Conservation (phyloP, 2,888 invertebrate genomes). For the Nebria salina region DNA sequence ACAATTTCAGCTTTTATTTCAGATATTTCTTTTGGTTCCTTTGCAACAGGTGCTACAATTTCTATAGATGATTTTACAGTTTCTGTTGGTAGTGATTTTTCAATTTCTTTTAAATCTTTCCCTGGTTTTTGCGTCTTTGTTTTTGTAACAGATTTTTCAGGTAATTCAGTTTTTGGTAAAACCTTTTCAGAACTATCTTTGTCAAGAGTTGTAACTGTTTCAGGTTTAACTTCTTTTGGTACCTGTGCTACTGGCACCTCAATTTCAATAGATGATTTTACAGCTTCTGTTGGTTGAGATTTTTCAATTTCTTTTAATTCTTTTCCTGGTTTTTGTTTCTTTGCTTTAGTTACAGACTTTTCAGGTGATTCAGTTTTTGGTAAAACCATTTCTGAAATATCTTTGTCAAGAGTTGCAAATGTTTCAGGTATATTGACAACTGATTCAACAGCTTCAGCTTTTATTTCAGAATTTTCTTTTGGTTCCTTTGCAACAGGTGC, state of each 20-base stretch:
- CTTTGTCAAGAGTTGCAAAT: not conserved
- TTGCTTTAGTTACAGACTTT: not conserved
- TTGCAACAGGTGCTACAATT: conserved; percentile 1
- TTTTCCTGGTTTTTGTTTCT: conserved; percentile 59
- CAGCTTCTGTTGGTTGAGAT: not conserved
- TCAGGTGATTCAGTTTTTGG: not conserved
- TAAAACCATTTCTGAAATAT: too few species aligned
- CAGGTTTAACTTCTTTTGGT: not conserved
- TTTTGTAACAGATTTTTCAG: not conserved
- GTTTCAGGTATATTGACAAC: too few species aligned
- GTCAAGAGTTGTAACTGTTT: not conserved
- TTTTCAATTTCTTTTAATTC: conserved; percentile 3
- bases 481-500: too few species aligned
- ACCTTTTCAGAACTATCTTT: too few species aligned
- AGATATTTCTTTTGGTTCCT: conserved; percentile 8
- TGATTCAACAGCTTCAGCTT: not conserved
- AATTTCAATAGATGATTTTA: not conserved
- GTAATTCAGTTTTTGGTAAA: too few species aligned
- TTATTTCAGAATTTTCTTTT: not conserved
- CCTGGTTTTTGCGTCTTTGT: conserved; percentile 59
- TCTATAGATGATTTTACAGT: not conserved
- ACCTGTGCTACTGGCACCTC: conserved; percentile 2
- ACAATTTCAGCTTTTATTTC: not conserved
- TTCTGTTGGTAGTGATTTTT: conserved; percentile 8
- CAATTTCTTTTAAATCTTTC: not conserved